These are phyloP conservation scores for Gastrophysa polygoni DNA, from an alignment of 2,888 invertebrate genomes.

Conservation along the genomic window DNA sequence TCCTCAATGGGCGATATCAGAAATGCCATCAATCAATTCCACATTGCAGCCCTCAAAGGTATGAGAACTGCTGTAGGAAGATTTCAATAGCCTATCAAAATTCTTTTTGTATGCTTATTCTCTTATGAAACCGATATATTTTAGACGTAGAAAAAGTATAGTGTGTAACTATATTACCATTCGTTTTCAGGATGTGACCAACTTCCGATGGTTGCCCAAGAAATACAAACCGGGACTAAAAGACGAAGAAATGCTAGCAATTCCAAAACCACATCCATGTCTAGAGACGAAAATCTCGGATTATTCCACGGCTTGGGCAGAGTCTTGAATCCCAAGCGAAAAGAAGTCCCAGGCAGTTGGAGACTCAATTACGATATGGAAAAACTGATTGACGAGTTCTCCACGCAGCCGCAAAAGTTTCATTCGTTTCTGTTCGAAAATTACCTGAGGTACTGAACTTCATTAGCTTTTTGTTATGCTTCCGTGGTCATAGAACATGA, in stretches of 20 bases:
- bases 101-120: too few relatives aligned
- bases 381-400: conserved; percentile 70
- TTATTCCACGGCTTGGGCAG: conserved; percentile 78
- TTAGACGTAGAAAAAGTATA: too few relatives aligned
- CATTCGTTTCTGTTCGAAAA: conserved; percentile 75
- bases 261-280: conserved; percentile 57
- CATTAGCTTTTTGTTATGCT: too few relatives aligned
- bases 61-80: conserved; percentile 24
- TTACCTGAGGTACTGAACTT: conserved; percentile 65
- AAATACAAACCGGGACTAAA: conserved; percentile 43
- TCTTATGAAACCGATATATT: too few relatives aligned
- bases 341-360: conserved; percentile 55
- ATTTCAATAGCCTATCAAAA: too few relatives aligned
- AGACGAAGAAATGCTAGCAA: conserved; percentile 57
- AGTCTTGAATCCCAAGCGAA: conserved; percentile 77
- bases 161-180: too few relatives aligned
- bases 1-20: conserved; percentile 81
- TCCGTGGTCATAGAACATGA: too few relatives aligned
- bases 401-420: conserved; percentile 70
- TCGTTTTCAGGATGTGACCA: conserved; percentile 41
- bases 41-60: conserved; percentile 81
- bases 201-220: conserved; percentile 32
- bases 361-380: conserved; percentile 68
- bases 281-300: conserved; percentile 73
- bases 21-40: conserved; percentile 81